These are phyloP conservation scores for Acomys russatus DNA, from an alignment of 2,797 vertebrate species.

Conservation along the genomic window DNA sequence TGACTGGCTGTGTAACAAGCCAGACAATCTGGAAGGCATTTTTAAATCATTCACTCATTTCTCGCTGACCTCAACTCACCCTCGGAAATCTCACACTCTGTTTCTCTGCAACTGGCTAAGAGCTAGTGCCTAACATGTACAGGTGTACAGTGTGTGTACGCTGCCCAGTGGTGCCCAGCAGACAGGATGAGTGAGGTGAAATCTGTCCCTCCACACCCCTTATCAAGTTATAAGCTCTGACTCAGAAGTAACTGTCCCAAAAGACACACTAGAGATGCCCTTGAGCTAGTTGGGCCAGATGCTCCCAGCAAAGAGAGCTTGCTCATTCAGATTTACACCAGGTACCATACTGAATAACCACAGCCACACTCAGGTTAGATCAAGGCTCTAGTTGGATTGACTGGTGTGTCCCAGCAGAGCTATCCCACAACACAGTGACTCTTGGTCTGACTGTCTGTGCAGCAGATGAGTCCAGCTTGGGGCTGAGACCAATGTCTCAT, in stretches of 20 bases:
- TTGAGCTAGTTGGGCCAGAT: too few species aligned
- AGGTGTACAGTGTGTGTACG: too few species aligned
- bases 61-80: background rate
- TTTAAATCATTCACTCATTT: constrained; percentile 15
- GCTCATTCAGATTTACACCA: background rate
- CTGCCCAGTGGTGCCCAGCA: background rate
- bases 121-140: background rate
- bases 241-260: background rate
- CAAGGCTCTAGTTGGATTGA: background rate
- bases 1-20: background rate
- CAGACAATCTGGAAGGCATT: background rate
- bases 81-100: background rate
- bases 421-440: background rate
- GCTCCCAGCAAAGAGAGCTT: background rate
- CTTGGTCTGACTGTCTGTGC: background rate
- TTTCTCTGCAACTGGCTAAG: background rate
- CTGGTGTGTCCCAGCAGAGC: background rate
- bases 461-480: background rate
- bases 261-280: background rate
- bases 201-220: background rate
- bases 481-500: background rate
- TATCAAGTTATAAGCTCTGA: background rate
- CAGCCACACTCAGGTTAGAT: background rate
- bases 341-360: background rate
- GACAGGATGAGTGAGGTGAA: background rate